phyloP scores from a whole-genome alignment of 2,888 invertebrate species.

The Glaucopsyche alexis region DNA sequence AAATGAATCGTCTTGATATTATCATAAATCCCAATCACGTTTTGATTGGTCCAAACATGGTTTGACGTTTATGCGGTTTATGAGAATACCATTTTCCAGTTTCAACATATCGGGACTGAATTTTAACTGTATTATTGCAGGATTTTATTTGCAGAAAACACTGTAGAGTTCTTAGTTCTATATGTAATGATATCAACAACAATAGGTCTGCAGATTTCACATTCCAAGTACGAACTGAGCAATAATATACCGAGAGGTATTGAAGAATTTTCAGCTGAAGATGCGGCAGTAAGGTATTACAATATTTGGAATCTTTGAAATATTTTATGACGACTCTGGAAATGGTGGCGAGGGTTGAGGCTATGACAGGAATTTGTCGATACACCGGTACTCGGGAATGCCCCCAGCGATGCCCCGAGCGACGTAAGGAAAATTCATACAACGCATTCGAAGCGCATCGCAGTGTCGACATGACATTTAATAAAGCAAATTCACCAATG shows the following conservation, averaged over 20 bases:
- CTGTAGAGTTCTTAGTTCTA: too few species aligned
- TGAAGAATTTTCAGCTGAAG: background rate
- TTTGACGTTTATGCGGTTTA: too few species aligned
- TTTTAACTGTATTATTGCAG: too few species aligned
- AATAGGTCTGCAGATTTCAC: background rate
- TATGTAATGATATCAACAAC: too few species aligned
- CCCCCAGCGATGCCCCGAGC: background rate
- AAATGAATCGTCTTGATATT: too few species aligned
- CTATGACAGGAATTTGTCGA: background rate
- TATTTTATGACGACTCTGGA: background rate
- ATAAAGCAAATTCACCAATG: too few species aligned
- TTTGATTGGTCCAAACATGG: too few species aligned
- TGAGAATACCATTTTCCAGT: too few species aligned
- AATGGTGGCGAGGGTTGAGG: background rate
- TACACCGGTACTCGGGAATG: background rate
- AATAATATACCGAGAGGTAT: background rate
- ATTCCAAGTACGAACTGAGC: background rate
- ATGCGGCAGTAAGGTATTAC: constrained; percentile 1
- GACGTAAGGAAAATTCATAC: background rate
- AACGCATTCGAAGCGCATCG: background rate
- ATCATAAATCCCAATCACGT: too few species aligned
- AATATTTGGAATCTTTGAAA: constrained; percentile 21
- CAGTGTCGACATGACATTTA: too few species aligned
- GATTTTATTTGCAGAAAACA: too few species aligned
- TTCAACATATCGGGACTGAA: too few species aligned